A percentile compares a stretch with the other conserved stretches of the same genome.
These are phyloP conservation scores for Nyctereutes procyonoides DNA, from an alignment of 2,113 vertebrate species.

Conservation along the genomic window DNA sequence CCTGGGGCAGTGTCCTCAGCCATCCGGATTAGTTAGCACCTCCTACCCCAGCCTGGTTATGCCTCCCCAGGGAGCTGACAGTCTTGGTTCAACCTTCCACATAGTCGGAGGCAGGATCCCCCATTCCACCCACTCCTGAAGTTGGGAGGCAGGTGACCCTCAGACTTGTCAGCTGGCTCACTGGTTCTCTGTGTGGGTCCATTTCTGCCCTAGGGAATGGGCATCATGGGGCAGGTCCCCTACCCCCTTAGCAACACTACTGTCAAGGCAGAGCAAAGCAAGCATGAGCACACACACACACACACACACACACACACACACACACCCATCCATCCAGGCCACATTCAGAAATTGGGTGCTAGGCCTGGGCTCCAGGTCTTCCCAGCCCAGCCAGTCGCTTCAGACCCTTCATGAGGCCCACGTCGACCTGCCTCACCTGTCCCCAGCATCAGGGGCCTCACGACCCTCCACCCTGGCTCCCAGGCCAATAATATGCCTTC, in stretches of 20 bases:
- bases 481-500: conserved; percentile 66
- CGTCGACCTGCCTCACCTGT: neutral
- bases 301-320: neutral
- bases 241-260: neutral
- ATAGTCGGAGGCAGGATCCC: neutral
- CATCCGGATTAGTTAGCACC: neutral
- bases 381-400: neutral
- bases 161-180: conserved; percentile 48
- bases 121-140: neutral
- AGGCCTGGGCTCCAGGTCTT: neutral
- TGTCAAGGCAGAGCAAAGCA: neutral
- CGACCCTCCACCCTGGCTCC: conserved; percentile 36
- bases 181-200: neutral
- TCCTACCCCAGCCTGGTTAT: neutral
- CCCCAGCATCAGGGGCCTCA: conserved; percentile 15
- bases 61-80: neutral
- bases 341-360: conserved; percentile 24
- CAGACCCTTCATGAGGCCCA: neutral
- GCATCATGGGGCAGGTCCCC: neutral
- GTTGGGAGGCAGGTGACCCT: conserved; percentile 35
- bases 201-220: neutral
- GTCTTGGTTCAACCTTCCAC: neutral
- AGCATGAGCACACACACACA: neutral
- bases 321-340: neutral
- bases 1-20: conserved; percentile 11